Evolutionary conservation across 2,113 vertebrate genomes (phyloP), one percentile per base, ranked within the genome.

Genomic region (Accipiter cooperii): DNA sequence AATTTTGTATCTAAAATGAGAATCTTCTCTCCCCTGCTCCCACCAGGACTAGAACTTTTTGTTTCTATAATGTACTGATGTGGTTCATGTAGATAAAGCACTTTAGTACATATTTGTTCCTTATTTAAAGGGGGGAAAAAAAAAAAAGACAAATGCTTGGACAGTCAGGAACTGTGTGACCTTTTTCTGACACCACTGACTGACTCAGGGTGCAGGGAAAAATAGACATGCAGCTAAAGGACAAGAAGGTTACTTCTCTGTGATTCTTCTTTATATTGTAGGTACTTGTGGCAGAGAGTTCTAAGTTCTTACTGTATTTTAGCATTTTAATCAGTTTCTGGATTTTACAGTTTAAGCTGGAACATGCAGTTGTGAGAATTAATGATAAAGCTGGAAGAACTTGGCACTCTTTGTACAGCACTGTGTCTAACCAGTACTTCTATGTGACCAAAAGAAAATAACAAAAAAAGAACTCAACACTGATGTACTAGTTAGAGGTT

Each of bases 31-130:
- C 69, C 92, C 89, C 84, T 24, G 12, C 44, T 95, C 95, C 87
- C 68, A 81, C 93, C 89, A 97, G 96, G 97, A 97, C 96, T 98
- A 98, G 97, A 97, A 98, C 65, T 73, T 97, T 97, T 94, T 95
- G 96, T 98, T 98, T 97, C 95, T 98, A 95, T 98, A 94, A 98
- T 98, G 98, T 98, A 98, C 98, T 98, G 98, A 98, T 98, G 97
- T 98, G 98, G 94, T 98, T 98, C 96, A 86, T 97, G 97, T 97
- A 98, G 97, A 96, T 98, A 97, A 98, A 98, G 98, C 98, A 98
- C 98, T 98, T 98, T 98, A 98, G 98, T 98, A 98, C 98, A 98
- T 98, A 97, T 90, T 97, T 96, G 96, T 97, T 98, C 98, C 98
- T 97, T 97, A 95, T 98, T 97, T 98, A 98, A 97, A 96, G 88